These are phyloP conservation scores for Macrocentrus cingulum DNA, from an alignment of 1,140 invertebrate species.

Conservation along the genomic window DNA sequence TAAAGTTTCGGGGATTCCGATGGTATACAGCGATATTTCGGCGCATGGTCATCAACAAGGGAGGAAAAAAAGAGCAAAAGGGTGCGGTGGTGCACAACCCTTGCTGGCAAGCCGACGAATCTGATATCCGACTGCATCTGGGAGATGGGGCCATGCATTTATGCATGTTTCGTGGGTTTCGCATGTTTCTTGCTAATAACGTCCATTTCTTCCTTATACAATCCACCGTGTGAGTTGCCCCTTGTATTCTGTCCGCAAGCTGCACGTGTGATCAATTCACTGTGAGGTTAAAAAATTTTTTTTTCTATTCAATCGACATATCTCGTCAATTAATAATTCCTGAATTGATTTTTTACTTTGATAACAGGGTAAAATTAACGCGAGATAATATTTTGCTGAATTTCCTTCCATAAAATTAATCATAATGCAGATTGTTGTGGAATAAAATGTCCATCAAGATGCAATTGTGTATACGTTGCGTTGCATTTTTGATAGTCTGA, in stretches of 20 bases:
- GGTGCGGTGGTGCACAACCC: conserved; percentile 27
- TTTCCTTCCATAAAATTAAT: too few species aligned
- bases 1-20: conserved; percentile 4
- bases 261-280: neutral
- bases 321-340: neutral
- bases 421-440: too few species aligned
- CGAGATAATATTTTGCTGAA: too few species aligned
- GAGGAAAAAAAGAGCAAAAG: conserved; percentile 33
- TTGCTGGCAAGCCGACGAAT: conserved; percentile 34
- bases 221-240: too few species aligned
- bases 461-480: conserved; percentile 41
- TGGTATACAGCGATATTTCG: conserved; percentile 4
- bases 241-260: neutral
- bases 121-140: conserved; percentile 43
- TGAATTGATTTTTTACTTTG: too few species aligned
- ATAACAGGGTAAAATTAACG: too few species aligned
- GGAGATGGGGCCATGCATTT: conserved; percentile 45
- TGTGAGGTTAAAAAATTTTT: too few species aligned
- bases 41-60: neutral
- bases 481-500: conserved; percentile 15
- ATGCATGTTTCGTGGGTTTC: conserved; percentile 50
- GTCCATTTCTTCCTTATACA: conserved; percentile 35
- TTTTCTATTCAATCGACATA: neutral
- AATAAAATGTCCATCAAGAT: conserved; percentile 43
- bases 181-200: conserved; percentile 53